These are phyloP conservation scores for Atractosteus spatula DNA, from an alignment of 2,113 vertebrate genomes.

Conservation along the genomic window DNA sequence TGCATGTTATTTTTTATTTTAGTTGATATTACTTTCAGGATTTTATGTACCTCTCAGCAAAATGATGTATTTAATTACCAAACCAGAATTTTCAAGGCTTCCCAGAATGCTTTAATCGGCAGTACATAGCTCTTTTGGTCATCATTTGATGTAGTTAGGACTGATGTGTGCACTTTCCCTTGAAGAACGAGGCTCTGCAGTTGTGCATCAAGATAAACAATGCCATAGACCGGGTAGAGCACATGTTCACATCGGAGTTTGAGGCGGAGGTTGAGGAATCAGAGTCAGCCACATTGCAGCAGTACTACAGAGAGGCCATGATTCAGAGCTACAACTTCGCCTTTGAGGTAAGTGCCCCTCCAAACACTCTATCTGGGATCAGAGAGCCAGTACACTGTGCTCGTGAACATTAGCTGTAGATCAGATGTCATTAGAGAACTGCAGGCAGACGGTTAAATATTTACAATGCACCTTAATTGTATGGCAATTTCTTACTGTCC, in stretches of 20 bases:
- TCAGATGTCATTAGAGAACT: no score
- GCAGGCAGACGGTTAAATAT: not conserved
- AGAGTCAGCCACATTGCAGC: constrained; percentile 85
- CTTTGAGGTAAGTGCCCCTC: constrained; percentile 81
- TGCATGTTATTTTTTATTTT: no score
- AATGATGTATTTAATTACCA: no score
- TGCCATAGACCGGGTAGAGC: constrained; percentile 88
- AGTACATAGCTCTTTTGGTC: not conserved
- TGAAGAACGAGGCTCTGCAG: constrained; percentile 84
- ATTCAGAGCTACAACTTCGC: constrained; percentile 97
- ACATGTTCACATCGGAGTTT: constrained; percentile 90
- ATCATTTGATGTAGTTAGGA: not conserved
- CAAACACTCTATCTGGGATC: no score
- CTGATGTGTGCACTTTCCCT: not conserved
- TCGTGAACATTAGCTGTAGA: no score
- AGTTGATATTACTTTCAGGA: no score
- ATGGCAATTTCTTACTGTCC: no score
- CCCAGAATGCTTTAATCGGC: no score
- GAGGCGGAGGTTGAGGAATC: constrained; percentile 90
- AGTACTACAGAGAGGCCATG: constrained; percentile 96
- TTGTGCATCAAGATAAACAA: constrained; percentile 89
- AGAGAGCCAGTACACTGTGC: no score
- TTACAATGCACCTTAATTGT: not conserved
- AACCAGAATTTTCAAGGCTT: no score
- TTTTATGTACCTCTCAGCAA: no score